A percentile compares a stretch with the other conserved stretches of the same genome.
These are phyloP conservation scores for Amphibalanus amphitrite DNA, from an alignment of 1,140 invertebrate genomes.

Conservation along the genomic window DNA sequence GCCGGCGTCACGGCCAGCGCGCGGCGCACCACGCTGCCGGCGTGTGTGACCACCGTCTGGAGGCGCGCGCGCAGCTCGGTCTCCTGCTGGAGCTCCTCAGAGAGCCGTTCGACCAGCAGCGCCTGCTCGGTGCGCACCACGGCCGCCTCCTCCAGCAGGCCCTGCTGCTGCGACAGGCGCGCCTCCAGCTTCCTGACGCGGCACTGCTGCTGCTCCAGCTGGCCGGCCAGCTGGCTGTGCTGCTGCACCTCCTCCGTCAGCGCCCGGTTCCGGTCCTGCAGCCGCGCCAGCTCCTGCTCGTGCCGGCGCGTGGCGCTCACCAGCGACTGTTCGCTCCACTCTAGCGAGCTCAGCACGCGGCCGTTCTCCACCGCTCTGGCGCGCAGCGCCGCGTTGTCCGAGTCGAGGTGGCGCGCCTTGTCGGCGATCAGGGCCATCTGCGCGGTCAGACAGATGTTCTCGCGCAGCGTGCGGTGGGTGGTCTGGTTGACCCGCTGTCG, in stretches of 20 bases:
- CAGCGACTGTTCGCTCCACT: not conserved
- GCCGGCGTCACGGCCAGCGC: not conserved
- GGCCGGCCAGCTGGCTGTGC: not conserved
- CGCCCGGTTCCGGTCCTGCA: not conserved
- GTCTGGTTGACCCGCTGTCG: not conserved
- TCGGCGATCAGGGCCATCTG: not conserved
- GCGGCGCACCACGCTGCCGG: not conserved
- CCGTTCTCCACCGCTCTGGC: not conserved
- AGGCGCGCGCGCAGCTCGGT: not conserved
- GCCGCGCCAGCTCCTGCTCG: not conserved
- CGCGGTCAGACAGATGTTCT: slow-evolving; percentile 1
- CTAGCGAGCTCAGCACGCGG: not conserved
- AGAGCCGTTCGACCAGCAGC: not conserved
- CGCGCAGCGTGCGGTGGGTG: not conserved
- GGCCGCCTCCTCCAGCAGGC: not conserved
- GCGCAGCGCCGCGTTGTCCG: not conserved
- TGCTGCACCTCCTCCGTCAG: not conserved
- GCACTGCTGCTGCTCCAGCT: not conserved
- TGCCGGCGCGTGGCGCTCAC: not conserved
- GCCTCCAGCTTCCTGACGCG: not conserved
- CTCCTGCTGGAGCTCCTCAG: not conserved
- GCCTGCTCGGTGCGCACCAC: not conserved
- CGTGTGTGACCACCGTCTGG: not conserved
- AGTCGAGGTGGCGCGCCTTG: not conserved
- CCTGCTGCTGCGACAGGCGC: not conserved